Percentiles rank a stretch among this genome's conserved stretches.
These are phyloP conservation scores for Tachypleus tridentatus DNA, from an alignment of 1,140 invertebrate genomes.

Conservation along the genomic window DNA sequence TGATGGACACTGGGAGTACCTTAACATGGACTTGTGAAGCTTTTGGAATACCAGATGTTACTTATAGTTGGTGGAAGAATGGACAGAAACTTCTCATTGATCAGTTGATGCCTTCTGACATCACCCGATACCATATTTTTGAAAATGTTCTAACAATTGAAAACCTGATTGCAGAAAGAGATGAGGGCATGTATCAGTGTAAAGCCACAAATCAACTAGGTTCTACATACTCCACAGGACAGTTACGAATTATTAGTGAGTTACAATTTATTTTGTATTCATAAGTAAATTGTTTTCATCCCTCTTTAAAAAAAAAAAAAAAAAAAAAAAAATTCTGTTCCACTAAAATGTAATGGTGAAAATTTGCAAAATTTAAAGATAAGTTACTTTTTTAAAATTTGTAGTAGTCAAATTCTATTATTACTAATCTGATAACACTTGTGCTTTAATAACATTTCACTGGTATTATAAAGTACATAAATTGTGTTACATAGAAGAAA, in stretches of 20 bases:
- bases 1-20: constrained; percentile 64
- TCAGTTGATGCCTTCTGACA: constrained; percentile 39
- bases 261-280: constrained; percentile 5
- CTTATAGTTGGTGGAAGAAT: constrained; percentile 85
- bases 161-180: constrained; percentile 56
- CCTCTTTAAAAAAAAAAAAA: neutral
- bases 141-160: constrained; percentile 79
- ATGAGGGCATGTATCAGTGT: constrained; percentile 95
- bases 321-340: neutral
- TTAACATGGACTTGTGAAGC: constrained; percentile 90
- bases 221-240: constrained; percentile 70
- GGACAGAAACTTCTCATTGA: constrained; percentile 53
- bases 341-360: neutral
- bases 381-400: neutral
- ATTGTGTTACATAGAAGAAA: too few species aligned
- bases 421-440: too few species aligned
- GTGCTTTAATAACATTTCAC: too few species aligned
- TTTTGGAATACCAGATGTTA: constrained; percentile 86
- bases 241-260: constrained; percentile 67
- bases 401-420: neutral
- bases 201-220: constrained; percentile 78
- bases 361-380: neutral
- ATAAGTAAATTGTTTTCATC: neutral
- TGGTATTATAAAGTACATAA: too few species aligned
- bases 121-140: constrained; percentile 41